phyloP scores from a whole-genome alignment of 2,888 invertebrate species.

The Baronia brevicornis region DNA sequence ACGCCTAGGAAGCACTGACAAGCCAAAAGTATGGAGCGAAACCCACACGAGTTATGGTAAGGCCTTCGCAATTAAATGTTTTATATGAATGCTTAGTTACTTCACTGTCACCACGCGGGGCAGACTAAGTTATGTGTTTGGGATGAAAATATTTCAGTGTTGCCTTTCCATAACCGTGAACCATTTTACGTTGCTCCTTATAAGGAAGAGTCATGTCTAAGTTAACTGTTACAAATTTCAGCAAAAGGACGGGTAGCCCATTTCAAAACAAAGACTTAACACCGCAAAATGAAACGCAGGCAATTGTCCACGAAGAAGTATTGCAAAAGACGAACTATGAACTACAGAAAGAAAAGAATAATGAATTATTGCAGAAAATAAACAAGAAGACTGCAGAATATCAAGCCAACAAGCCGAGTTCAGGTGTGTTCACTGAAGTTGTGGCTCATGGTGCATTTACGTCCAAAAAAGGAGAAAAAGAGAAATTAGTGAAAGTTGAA shows the following conservation, averaged over 20 bases:
- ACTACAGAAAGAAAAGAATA: conserved; percentile 58
- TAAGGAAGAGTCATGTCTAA: conserved; percentile 45
- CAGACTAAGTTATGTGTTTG: conserved; percentile 39
- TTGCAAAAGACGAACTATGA: conserved; percentile 49
- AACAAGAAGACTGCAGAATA: conserved; percentile 62
- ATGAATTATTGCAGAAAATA: conserved; percentile 52
- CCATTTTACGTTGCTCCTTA: conserved; percentile 33
- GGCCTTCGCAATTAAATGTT: conserved; percentile 46
- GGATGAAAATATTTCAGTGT: conserved; percentile 39
- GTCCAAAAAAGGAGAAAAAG: conserved; percentile 40
- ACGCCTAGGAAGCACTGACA: conserved; percentile 63
- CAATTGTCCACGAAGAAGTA: conserved; percentile 45
- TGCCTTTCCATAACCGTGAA: conserved; percentile 31
- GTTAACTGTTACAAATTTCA: conserved; percentile 53
- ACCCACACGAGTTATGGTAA: conserved; percentile 60
- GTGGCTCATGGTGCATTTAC: conserved; percentile 65
- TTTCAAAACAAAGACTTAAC: conserved; percentile 35
- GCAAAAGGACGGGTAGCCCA: conserved; percentile 41
- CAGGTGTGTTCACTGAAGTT: conserved; percentile 64
- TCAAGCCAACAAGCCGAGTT: conserved; percentile 55
- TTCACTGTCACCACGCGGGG: conserved; percentile 44
- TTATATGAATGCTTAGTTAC: conserved; percentile 49
- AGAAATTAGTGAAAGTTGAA: conserved; percentile 37
- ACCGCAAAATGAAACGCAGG: conserved; percentile 24
- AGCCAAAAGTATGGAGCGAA: conserved; percentile 69